A percentile compares a stretch with the other conserved stretches of the same genome.
Evolutionary conservation across 2,888 invertebrate species (phyloP).

Genomic region (Tyria jacobaeae): DNA sequence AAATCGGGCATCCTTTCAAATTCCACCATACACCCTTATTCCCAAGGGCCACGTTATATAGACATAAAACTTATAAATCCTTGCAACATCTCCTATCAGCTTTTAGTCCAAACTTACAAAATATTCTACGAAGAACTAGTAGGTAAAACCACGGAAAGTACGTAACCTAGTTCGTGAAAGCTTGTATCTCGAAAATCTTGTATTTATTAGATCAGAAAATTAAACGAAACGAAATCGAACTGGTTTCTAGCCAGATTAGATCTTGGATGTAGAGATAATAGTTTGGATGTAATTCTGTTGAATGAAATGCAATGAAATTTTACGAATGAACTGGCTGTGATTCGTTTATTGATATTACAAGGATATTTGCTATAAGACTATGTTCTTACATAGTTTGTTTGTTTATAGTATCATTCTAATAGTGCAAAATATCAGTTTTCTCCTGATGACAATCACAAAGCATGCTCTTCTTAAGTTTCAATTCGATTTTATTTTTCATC

Average conservation of each 20-base stretch:
- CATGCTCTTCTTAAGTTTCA: too few relatives aligned
- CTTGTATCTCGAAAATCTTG: constrained; percentile 26
- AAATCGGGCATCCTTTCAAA: background rate
- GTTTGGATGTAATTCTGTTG: too few relatives aligned
- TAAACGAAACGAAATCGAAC: constrained; percentile 52
- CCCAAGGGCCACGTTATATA: background rate
- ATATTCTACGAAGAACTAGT: constrained; percentile 4
- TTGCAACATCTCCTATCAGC: background rate
- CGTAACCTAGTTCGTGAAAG: constrained; percentile 15
- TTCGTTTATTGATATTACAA: too few relatives aligned
- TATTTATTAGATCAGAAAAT: constrained; percentile 64
- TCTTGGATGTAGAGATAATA: constrained; percentile 41
- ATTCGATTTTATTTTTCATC: too few relatives aligned
- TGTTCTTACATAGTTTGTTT: too few relatives aligned
- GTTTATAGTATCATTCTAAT: too few relatives aligned
- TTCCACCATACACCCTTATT: background rate
- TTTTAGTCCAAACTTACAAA: background rate
- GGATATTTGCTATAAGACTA: too few relatives aligned
- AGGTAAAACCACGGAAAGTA: constrained; percentile 15
- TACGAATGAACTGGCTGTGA: too few relatives aligned
- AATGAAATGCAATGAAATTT: too few relatives aligned
- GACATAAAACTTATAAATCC: constrained; percentile 2
- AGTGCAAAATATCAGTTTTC: too few relatives aligned
- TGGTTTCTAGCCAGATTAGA: constrained; percentile 57
- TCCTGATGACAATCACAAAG: too few relatives aligned